Evolutionary conservation across 2,888 invertebrate species (phyloP).

Genomic region (Hypomecis punctinalis): DNA sequence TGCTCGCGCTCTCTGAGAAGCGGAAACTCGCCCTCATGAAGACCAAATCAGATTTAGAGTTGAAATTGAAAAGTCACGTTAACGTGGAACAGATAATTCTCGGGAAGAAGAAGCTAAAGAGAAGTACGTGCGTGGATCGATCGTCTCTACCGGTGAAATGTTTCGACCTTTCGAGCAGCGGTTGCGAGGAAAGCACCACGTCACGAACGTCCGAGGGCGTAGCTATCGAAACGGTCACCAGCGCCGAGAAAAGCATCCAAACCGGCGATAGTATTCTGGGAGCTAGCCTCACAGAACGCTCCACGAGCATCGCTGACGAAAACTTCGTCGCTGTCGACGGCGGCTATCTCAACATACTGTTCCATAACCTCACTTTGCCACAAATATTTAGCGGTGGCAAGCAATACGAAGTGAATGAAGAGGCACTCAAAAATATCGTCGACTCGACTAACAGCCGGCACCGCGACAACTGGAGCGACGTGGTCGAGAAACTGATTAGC

Average conservation of each 20-base stretch:
- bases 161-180: slow-evolving; percentile 77
- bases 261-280: slow-evolving; percentile 60
- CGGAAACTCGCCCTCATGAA: slow-evolving; percentile 76
- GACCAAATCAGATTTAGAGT: slow-evolving; percentile 76
- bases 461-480: slow-evolving; percentile 53
- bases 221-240: slow-evolving; percentile 35
- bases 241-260: slow-evolving; percentile 73
- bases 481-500: slow-evolving; percentile 66
- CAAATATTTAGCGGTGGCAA: slow-evolving; percentile 75
- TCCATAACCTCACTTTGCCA: slow-evolving; percentile 70
- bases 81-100: slow-evolving; percentile 70
- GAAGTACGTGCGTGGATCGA: slow-evolving; percentile 59
- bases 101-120: slow-evolving; percentile 72
- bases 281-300: slow-evolving; percentile 41
- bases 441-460: slow-evolving; percentile 61
- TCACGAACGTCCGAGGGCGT: slow-evolving; percentile 49
- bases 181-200: slow-evolving; percentile 69
- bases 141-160: slow-evolving; percentile 70
- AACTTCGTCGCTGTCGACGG: slow-evolving; percentile 75
- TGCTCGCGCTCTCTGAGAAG: slow-evolving; percentile 74
- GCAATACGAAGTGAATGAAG: slow-evolving; percentile 78
- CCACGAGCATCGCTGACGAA: slow-evolving; percentile 62
- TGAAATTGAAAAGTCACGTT: slow-evolving; percentile 69
- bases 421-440: slow-evolving; percentile 72
- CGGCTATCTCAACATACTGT: slow-evolving; percentile 75